Evolutionary conservation across 2,888 invertebrate genomes (phyloP).

Genomic region (Xylota segnis): DNA sequence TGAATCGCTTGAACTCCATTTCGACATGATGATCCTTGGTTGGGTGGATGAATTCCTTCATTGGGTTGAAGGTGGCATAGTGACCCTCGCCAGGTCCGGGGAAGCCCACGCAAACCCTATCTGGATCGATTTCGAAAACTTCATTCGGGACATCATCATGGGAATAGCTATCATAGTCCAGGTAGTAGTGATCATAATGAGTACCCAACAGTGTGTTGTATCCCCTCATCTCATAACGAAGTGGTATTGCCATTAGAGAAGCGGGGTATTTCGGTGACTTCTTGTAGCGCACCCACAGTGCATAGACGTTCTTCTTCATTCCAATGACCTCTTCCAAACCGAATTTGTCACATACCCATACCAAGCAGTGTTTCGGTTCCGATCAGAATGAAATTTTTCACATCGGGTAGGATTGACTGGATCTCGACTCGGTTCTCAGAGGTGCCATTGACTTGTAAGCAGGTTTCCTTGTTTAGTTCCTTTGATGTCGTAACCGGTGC

Average conservation of each 20-base stretch:
- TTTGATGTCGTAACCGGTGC: no score
- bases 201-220: constrained; percentile 96
- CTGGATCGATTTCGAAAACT: constrained; percentile 89
- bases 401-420: no score
- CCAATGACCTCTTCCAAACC: no score
- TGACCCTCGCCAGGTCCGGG: constrained; percentile 95
- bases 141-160: constrained; percentile 88
- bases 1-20: no score
- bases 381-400: no score
- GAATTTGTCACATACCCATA: no score
- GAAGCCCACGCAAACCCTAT: constrained; percentile 89
- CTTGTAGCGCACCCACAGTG: constrained; percentile 93
- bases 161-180: constrained; percentile 90
- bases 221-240: constrained; percentile 96
- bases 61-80: constrained; percentile 95
- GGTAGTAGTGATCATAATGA: constrained; percentile 97
- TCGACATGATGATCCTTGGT: no score
- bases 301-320: constrained; percentile 94
- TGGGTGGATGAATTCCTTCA: no score
- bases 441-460: no score
- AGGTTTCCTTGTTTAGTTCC: no score
- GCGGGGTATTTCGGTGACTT: constrained; percentile 85
- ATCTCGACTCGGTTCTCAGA: no score
- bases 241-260: constrained; percentile 88
- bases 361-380: no score